These are phyloP conservation scores for Tragelaphus imberbis DNA, from an alignment of 2,113 vertebrate genomes.

Conservation along the genomic window DNA sequence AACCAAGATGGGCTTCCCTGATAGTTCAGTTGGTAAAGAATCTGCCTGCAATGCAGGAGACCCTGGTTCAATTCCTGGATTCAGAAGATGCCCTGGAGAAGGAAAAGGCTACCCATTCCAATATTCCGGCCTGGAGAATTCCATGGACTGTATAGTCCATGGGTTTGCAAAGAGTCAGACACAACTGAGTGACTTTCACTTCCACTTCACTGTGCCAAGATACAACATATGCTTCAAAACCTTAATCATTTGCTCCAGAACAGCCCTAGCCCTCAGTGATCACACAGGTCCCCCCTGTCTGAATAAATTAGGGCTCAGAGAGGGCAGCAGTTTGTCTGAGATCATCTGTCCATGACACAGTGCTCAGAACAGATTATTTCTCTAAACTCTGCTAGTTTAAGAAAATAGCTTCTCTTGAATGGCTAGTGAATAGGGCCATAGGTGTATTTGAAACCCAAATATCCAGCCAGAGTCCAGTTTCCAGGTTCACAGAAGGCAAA, in stretches of 20 bases:
- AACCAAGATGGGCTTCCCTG: background rate
- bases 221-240: background rate
- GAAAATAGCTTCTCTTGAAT: background rate
- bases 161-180: background rate
- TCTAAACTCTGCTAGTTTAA: background rate
- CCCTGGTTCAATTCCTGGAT: background rate
- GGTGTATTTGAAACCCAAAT: background rate
- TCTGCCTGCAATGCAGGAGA: background rate
- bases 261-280: background rate
- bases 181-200: background rate
- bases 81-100: background rate
- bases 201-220: background rate
- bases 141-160: background rate
- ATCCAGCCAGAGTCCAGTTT: background rate
- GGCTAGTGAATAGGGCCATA: background rate
- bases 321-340: background rate
- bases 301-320: background rate
- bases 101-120: background rate
- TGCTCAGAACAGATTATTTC: background rate
- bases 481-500: background rate
- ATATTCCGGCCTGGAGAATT: background rate
- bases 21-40: background rate
- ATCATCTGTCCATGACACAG: background rate
- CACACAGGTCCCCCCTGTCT: background rate
- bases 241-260: background rate